Conservation (phyloP, 2,888 invertebrate species). For the Labia minor region DNA sequence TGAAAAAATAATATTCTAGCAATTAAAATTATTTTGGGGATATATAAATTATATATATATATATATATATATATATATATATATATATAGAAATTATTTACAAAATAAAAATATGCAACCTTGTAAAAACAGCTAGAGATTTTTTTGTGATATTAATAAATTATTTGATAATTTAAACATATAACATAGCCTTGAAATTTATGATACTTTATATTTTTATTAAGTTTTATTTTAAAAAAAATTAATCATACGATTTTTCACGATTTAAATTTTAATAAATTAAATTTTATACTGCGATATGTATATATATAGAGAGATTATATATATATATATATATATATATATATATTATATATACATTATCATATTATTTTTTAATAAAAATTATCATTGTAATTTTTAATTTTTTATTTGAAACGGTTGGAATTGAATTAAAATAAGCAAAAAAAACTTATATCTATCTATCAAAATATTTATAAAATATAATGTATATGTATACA, state of each 20-base stretch:
- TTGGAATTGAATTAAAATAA: slow-evolving; percentile 1
- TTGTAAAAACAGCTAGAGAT: not conserved
- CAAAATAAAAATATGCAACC: not conserved
- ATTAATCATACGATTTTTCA: not conserved
- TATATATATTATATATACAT: no score
- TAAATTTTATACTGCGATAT: not conserved
- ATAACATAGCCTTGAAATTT: not conserved
- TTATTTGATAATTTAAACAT: not conserved
- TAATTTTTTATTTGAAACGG: not conserved
- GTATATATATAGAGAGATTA: no score
- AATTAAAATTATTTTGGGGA: not conserved
- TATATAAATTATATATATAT: not conserved
- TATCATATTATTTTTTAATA: not conserved
- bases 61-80: not conserved
- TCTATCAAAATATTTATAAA: not conserved
- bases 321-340: no score
- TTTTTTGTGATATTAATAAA: not conserved
- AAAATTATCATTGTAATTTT: not conserved
- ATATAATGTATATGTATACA: not conserved
- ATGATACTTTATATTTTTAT: not conserved
- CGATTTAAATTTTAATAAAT: not conserved
- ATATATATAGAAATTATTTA: not conserved
- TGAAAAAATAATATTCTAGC: slow-evolving; percentile 1
- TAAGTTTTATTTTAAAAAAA: no score
- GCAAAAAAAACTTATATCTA: not conserved